Evolutionary conservation across 2,113 vertebrate species (phyloP).

Genomic region (Nycticorax nycticorax): DNA sequence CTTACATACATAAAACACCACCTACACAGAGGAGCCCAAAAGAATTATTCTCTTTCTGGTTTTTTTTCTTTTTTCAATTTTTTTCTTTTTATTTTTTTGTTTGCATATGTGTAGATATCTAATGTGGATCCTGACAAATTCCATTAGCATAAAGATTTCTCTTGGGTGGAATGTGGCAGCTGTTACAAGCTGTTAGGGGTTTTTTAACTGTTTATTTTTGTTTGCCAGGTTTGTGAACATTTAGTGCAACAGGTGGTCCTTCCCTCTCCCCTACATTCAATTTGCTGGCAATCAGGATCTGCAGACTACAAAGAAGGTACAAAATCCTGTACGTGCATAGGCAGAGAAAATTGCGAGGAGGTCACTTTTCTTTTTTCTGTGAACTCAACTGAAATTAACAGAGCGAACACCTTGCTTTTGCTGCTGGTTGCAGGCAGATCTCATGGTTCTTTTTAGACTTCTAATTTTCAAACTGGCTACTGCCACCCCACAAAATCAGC

Average conservation of each 20-base stretch:
- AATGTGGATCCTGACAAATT: neutral
- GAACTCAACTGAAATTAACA: neutral
- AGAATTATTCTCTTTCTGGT: neutral
- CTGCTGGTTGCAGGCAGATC: neutral
- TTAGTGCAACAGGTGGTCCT: constrained; percentile 36
- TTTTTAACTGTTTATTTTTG: constrained; percentile 39
- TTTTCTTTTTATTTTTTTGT: too few relatives aligned
- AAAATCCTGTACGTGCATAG: neutral
- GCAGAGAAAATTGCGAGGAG: neutral
- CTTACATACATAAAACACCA: neutral
- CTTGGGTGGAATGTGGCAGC: constrained; percentile 50
- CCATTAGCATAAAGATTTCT: constrained; percentile 22
- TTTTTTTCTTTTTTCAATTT: neutral
- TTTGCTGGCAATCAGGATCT: neutral
- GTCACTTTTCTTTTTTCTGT: neutral
- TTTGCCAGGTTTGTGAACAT: constrained; percentile 25
- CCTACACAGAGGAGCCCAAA: neutral
- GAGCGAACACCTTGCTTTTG: neutral
- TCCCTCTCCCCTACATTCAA: neutral
- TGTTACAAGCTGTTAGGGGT: constrained; percentile 46
- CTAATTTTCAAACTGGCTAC: neutral
- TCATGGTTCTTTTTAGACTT: neutral
- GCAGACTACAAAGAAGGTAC: neutral
- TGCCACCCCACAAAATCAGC: neutral
- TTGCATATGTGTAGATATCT: neutral